Base-by-base conservation (phyloP, 2,888 invertebrate species). In the Gerosis bhagava region DNA sequence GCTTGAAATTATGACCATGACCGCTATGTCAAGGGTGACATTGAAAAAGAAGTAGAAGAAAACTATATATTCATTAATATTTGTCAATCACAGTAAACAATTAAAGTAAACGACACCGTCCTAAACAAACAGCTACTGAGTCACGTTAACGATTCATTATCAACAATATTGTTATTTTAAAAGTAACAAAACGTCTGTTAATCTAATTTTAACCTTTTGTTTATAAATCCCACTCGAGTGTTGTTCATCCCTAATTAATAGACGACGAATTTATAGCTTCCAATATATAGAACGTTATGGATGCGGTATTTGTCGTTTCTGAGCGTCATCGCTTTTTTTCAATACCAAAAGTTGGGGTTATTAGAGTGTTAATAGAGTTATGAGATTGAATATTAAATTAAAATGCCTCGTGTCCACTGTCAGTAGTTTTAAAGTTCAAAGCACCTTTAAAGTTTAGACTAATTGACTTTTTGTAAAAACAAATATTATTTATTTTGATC, bases 181-280 rank as follows among this genome's bases (percentile, higher is more conserved):
- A 37, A n/a, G n/a, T 21, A 21, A 16, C 15, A 31, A 31, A 12
- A 31, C 17, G 12, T 5, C 22, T n/a, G 36, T 24, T 36, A 31
- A 45, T 45, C 45, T 45, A 45, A 37, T 45, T 37, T 37, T 37
- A 45, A 31, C 22, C 28, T 15, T 1, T 21, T 11, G 17, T 26
- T 40, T 29, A 16, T 22, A 17, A 22, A n/a, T 21, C 15, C 36
- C 28, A 28, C 35, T 26, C 11, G 28, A 44, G 25, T 13, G 42
- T 13, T 3, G 11, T 45, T 45, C 22, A 22, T 10, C 22, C n/a
- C 17, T 25, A 45, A 24, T 31, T 15, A 36, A 28, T 36, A 17
- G 29, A 45, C 36, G 36, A 45, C 42, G 34, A 25, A 36, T 45
- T 45, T 10, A 45, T 31, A 22, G 22, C 16, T 5, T 6, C 16